These are phyloP conservation scores for Festucalex cinctus DNA, from an alignment of 2,113 vertebrate genomes.

Conservation along the genomic window DNA sequence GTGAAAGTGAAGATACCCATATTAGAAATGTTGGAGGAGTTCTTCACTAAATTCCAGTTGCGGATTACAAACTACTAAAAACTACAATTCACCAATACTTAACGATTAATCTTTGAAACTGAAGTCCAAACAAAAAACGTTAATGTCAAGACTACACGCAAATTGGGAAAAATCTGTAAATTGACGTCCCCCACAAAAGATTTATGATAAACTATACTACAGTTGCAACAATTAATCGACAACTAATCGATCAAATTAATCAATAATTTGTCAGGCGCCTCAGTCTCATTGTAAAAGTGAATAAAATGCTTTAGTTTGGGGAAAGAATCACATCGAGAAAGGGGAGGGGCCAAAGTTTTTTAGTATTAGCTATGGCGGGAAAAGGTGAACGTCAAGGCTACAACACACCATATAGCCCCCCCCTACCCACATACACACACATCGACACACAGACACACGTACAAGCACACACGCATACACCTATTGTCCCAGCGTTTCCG, in stretches of 20 bases:
- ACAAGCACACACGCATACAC: constrained; percentile 61
- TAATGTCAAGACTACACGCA: too few relatives aligned
- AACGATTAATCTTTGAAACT: neutral
- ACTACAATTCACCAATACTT: neutral
- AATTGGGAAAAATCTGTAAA: too few relatives aligned
- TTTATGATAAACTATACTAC: too few relatives aligned
- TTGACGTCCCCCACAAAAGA: too few relatives aligned
- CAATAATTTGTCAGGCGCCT: too few relatives aligned
- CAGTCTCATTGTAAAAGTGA: neutral
- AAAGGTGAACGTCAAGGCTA: constrained; percentile 46
- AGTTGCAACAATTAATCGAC: too few relatives aligned
- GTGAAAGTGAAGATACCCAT: neutral
- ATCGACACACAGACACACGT: constrained; percentile 18
- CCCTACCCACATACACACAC: neutral
- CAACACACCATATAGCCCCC: neutral
- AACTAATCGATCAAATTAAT: too few relatives aligned
- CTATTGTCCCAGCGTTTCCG: constrained; percentile 84
- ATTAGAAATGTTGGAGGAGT: neutral
- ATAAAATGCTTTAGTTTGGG: constrained; percentile 62
- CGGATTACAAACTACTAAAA: neutral
- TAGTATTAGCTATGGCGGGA: constrained; percentile 40
- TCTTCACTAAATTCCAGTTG: neutral
- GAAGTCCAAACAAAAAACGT: too few relatives aligned
- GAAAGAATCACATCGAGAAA: constrained; percentile 41
- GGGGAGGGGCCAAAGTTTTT: constrained; percentile 4